These are phyloP conservation scores for Novumbra hubbsi DNA, from an alignment of 2,797 vertebrate genomes.

Conservation along the genomic window DNA sequence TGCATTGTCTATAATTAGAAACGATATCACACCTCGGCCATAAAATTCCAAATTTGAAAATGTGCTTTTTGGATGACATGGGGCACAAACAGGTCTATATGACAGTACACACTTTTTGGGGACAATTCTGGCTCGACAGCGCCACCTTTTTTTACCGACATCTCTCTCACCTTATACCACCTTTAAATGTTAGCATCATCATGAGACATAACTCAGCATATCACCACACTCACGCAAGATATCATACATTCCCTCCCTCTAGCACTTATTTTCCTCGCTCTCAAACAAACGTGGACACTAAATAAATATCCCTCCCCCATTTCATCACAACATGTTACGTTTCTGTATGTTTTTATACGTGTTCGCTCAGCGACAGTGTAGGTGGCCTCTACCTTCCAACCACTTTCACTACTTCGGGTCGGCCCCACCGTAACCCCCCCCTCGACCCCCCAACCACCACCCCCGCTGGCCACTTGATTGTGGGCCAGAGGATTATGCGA, in stretches of 20 bases:
- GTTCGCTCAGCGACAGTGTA: constrained; percentile 54
- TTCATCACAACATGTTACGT: constrained; percentile 58
- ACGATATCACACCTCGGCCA: too few species aligned
- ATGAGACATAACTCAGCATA: constrained; percentile 18
- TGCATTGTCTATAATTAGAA: too few species aligned
- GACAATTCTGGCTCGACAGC: too few species aligned
- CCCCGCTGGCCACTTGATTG: constrained; percentile 71
- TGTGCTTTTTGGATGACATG: too few species aligned
- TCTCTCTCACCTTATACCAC: background rate
- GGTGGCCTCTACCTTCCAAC: constrained; percentile 62
- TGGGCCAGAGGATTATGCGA: constrained; percentile 76
- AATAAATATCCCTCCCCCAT: too few species aligned
- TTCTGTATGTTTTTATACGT: constrained; percentile 51
- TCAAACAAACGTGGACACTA: constrained; percentile 22
- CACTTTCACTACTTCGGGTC: constrained; percentile 53
- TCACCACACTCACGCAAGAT: constrained; percentile 2
- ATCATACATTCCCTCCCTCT: constrained; percentile 10
- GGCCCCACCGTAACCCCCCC: constrained; percentile 50
- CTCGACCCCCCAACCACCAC: constrained; percentile 48
- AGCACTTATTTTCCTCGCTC: constrained; percentile 21
- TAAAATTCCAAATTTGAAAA: too few species aligned
- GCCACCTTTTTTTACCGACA: background rate
- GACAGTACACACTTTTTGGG: too few species aligned
- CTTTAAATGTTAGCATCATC: background rate
- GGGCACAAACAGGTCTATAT: too few species aligned